Evolutionary conservation across 2,113 vertebrate genomes (phyloP).

Genomic region (Paracanthobrama guichenoti): DNA sequence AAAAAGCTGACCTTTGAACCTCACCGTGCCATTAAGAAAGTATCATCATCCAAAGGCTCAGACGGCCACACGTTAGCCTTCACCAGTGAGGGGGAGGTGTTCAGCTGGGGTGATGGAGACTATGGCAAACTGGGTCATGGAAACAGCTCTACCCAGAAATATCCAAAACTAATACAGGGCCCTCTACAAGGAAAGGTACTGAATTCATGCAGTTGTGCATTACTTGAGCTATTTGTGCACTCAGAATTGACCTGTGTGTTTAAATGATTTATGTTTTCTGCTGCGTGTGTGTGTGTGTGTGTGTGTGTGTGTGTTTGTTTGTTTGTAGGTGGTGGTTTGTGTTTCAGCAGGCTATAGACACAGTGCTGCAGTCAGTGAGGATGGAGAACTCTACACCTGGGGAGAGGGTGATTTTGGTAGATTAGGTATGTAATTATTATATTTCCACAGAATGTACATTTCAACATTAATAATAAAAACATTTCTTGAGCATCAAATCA

Average conservation of each 20-base stretch:
- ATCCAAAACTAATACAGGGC: slow-evolving; percentile 81
- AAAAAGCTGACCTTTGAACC: slow-evolving; percentile 82
- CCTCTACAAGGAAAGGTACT: slow-evolving; percentile 76
- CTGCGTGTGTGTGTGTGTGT: slow-evolving; percentile 14
- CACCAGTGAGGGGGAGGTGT: slow-evolving; percentile 79
- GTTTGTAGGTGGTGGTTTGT: slow-evolving; percentile 78
- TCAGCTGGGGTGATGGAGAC: slow-evolving; percentile 83
- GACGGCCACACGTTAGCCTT: slow-evolving; percentile 81
- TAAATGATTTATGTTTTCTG: not conserved
- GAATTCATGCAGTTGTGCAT: not conserved
- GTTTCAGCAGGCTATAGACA: slow-evolving; percentile 83
- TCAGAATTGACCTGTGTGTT: not conserved
- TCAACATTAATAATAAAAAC: not conserved
- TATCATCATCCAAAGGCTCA: slow-evolving; percentile 81
- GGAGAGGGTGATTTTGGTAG: slow-evolving; percentile 82
- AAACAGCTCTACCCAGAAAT: slow-evolving; percentile 82
- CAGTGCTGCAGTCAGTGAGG: slow-evolving; percentile 80
- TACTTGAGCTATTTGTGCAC: not conserved
- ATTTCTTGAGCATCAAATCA: not conserved
- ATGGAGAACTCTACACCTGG: slow-evolving; percentile 82
- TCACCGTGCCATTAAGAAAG: slow-evolving; percentile 78
- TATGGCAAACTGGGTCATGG: slow-evolving; percentile 82
- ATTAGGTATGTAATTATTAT: slow-evolving; percentile 67
- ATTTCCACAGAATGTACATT: not conserved
- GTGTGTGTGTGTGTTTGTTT: slow-evolving; percentile 10